These are phyloP conservation scores for Brachyrhaphis roseni DNA, from an alignment of 2,797 vertebrate genomes.

Conservation along the genomic window DNA sequence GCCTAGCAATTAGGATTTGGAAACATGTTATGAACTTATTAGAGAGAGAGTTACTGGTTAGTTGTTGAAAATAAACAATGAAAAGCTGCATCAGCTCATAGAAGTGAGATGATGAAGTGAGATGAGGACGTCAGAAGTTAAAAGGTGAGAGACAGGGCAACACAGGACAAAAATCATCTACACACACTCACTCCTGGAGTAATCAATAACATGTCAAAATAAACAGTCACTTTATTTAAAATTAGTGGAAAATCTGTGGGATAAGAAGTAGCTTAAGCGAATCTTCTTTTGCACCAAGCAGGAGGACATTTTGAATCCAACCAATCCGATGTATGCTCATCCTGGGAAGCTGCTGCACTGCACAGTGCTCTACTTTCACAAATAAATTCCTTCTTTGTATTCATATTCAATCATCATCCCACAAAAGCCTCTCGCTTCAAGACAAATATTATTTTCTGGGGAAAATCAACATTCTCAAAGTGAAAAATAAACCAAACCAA, in stretches of 20 bases:
- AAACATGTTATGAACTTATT: background rate
- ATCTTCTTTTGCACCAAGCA: background rate
- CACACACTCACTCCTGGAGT: background rate
- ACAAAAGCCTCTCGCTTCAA: slow-evolving; percentile 10
- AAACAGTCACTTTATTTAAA: background rate
- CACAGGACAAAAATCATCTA: background rate
- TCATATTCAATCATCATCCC: slow-evolving; percentile 17
- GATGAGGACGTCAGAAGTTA: too few species aligned
- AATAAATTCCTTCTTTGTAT: slow-evolving; percentile 34
- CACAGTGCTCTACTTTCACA: slow-evolving; percentile 3
- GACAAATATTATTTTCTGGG: slow-evolving; percentile 26
- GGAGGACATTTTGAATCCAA: slow-evolving; percentile 13
- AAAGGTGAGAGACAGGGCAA: background rate
- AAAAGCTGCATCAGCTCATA: background rate
- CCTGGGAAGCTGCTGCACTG: slow-evolving; percentile 19
- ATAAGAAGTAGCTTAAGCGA: slow-evolving; percentile 14
- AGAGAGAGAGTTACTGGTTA: background rate
- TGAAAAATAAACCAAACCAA: slow-evolving; percentile 31
- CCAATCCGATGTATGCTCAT: slow-evolving; percentile 26
- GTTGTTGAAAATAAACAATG: background rate
- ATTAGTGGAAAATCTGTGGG: slow-evolving; percentile 4
- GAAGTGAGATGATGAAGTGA: background rate
- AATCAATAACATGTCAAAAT: background rate
- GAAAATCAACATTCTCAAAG: slow-evolving; percentile 16
- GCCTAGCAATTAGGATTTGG: background rate